These are phyloP conservation scores for Mungos mungo DNA, from an alignment of 2,113 vertebrate genomes.

Conservation along the genomic window DNA sequence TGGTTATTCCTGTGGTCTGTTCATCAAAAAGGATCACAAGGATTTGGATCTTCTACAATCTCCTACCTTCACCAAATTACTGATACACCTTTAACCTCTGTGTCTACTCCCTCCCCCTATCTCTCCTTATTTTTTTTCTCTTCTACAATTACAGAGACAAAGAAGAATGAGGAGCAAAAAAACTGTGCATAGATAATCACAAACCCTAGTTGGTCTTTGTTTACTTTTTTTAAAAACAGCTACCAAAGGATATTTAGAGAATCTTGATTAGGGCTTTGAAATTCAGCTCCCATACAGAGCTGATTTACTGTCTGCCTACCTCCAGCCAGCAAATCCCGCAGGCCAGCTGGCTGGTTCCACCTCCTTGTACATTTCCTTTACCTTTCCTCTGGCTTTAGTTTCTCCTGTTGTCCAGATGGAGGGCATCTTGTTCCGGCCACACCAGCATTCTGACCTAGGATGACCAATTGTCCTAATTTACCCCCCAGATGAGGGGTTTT, in stretches of 20 bases:
- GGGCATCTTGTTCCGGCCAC: not conserved
- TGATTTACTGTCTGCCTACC: too few relatives aligned
- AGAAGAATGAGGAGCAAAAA: not conserved
- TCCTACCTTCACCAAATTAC: not conserved
- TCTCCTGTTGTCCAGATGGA: not conserved
- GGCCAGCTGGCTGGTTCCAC: not conserved
- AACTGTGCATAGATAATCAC: not conserved
- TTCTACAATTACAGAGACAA: not conserved
- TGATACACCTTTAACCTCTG: not conserved
- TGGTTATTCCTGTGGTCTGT: not conserved
- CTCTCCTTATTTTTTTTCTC: not conserved
- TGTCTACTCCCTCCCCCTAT: not conserved
- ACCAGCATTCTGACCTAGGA: not conserved
- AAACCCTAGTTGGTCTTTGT: not conserved
- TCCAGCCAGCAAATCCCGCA: not conserved
- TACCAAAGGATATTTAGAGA: not conserved
- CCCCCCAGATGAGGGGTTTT: not conserved
- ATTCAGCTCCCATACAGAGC: not conserved
- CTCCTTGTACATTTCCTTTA: not conserved
- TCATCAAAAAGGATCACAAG: not conserved
- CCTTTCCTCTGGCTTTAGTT: not conserved
- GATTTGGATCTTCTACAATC: not conserved
- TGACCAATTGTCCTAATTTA: not conserved
- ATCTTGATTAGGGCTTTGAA: not conserved
- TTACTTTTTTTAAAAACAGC: not conserved